Evolutionary conservation across 2,888 invertebrate species (phyloP), one percentile per base, ranked within the genome.

Genomic region (Neria commutata): DNA sequence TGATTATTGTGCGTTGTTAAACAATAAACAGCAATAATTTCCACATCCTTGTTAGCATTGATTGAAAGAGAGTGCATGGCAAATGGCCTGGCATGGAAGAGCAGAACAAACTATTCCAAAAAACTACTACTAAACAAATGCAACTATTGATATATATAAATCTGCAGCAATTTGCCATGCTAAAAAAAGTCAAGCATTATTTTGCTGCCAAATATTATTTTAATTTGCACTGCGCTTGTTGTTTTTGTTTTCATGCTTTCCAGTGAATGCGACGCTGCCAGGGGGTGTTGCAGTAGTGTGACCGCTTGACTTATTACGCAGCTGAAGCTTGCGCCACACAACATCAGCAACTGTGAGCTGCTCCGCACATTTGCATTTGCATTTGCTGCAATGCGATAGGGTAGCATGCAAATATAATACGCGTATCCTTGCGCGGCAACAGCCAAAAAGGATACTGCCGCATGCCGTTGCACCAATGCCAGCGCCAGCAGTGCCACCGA

Each of bases 1-100:
- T 73, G 75, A 75, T 75, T 77, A 74, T 75, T 70, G 70, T 77
- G 75, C 76, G 76, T 75, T 76, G 74, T 69, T 75, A 70, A 75
- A 76, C 50, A 58, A 75, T 70, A 73, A 74, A 72, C 75, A 75
- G 74, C 71, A 72, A 73, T 76, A 74, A 74, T 74, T 73, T 76
- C 70, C 71, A 74, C 73, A 74, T 74, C 73, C 73, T 74, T 76
- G 68, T 74, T 74, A 74, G 67, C 74, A 73, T 73, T 70, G 70
- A 70, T 70, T 74, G 70, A 67, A 71, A 58, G 56, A 54, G 60
- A 42, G 33, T 55, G 50, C 26, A 26, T 50, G 17, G 26, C 11
- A 53, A 45, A 45, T 17, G 45, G 34, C n/a, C n/a, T n/a, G n/a
- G n/a, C n/a, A n/a, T n/a, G n/a, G n/a, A n/a, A n/a, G n/a, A n/a